Percentiles rank a stretch among this genome's conserved stretches.
These are phyloP conservation scores for Clusia tigrina DNA, from an alignment of 2,888 invertebrate genomes.

Conservation along the genomic window DNA sequence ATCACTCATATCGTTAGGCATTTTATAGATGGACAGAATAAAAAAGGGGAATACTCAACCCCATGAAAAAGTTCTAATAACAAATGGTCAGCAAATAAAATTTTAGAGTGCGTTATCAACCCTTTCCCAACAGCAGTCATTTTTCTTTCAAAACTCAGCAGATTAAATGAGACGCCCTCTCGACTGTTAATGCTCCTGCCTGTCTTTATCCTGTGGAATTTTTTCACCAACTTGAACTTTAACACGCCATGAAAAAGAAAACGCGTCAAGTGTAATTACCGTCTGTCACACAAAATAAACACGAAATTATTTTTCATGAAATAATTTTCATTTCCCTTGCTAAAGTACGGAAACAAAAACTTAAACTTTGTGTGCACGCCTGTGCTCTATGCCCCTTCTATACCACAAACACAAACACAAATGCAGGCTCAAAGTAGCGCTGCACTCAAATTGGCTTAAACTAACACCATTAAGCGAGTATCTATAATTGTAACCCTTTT, in stretches of 20 bases:
- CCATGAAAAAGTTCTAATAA: no score
- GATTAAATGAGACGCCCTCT: no score
- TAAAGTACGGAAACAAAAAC: conserved; percentile 21
- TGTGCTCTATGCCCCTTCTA: conserved; percentile 8
- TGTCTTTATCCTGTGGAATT: conserved; percentile 1
- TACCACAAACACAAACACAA: conserved; percentile 11
- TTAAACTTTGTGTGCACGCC: conserved; percentile 16
- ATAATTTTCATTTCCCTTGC: conserved; percentile 35
- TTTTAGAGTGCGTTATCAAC: no score
- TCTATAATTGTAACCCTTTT: conserved; percentile 53
- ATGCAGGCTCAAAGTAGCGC: conserved; percentile 12
- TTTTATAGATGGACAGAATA: no score
- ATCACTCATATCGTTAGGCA: no score
- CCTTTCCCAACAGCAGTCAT: background rate
- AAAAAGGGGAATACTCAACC: no score
- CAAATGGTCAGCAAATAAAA: conserved; percentile 11
- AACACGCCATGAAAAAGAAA: conserved; percentile 19
- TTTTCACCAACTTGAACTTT: conserved; percentile 18
- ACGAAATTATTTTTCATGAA: conserved; percentile 41
- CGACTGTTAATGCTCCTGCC: background rate
- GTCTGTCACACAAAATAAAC: conserved; percentile 35
- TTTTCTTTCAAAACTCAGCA: background rate
- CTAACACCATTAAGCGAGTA: conserved; percentile 51
- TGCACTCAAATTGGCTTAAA: conserved; percentile 58
- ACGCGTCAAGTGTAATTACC: conserved; percentile 41